These are phyloP conservation scores for Cotesia vestalis DNA, from an alignment of 1,140 invertebrate genomes.

Conservation along the genomic window DNA sequence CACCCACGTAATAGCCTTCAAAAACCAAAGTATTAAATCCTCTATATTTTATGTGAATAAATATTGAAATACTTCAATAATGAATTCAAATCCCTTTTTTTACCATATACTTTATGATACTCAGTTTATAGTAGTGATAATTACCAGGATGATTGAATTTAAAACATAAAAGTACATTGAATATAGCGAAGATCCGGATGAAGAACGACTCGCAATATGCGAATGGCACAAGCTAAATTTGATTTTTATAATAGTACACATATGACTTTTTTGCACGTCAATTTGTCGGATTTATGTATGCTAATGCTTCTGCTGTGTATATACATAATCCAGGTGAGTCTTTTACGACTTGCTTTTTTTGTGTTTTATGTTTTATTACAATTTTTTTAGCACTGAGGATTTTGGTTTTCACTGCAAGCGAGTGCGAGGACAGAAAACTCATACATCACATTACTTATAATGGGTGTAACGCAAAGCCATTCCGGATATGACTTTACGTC, in stretches of 20 bases:
- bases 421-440: neutral
- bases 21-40: too few species aligned
- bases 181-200: too few species aligned
- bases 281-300: conserved; percentile 17
- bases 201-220: neutral
- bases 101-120: too few species aligned
- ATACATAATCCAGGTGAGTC: neutral
- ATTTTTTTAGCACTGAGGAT: neutral
- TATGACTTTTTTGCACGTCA: neutral
- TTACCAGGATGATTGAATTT: too few species aligned
- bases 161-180: too few species aligned
- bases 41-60: too few species aligned
- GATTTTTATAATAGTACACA: neutral
- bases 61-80: too few species aligned
- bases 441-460: conserved; percentile 16
- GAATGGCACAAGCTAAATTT: neutral
- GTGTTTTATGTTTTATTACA: neutral
- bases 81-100: too few species aligned
- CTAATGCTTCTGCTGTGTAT: conserved; percentile 1
- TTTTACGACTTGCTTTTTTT: neutral
- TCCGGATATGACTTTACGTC: neutral
- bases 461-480: neutral
- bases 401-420: neutral
- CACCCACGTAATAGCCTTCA: too few species aligned
- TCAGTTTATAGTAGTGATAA: too few species aligned